phyloP scores from a whole-genome alignment of 2,797 vertebrate genomes.

The Cercopithecus hamlyni region DNA sequence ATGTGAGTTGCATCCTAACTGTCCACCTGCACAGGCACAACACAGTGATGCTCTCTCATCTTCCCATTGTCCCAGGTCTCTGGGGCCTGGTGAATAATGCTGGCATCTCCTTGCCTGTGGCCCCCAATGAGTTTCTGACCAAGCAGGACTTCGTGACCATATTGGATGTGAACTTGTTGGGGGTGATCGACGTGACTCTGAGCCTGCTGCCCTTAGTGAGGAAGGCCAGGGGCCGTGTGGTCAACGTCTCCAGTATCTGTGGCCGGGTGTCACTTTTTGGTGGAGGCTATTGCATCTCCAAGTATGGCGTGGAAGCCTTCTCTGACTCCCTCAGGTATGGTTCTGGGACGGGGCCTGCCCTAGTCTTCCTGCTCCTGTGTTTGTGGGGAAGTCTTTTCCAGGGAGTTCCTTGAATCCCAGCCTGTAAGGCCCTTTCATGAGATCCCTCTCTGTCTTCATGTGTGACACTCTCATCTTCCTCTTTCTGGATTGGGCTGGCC shows the following conservation, averaged over 20 bases:
- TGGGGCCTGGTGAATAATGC: conserved; percentile 87
- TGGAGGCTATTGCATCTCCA: conserved; percentile 79
- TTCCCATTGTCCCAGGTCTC: conserved; percentile 73
- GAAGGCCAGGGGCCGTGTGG: conserved; percentile 72
- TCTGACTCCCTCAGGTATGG: conserved; percentile 80
- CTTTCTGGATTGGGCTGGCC: not conserved
- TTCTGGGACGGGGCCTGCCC: too few relatives aligned
- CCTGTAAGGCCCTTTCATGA: not conserved
- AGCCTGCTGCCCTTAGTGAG: conserved; percentile 73
- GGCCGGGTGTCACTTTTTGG: not conserved
- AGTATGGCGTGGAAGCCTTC: conserved; percentile 76
- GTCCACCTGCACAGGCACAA: not conserved
- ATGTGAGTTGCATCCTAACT: not conserved
- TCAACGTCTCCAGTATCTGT: conserved; percentile 71
- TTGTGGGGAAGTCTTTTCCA: not conserved
- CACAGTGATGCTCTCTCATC: not conserved
- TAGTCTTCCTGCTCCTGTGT: not conserved
- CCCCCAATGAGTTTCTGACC: conserved; percentile 78
- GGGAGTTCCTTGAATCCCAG: not conserved
- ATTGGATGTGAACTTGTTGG: conserved; percentile 82
- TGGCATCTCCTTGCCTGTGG: fast-evolving
- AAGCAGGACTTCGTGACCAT: conserved; percentile 78
- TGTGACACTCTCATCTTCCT: fast-evolving
- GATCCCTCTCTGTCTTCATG: not conserved
- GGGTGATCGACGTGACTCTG: conserved; percentile 82